A percentile compares a stretch with the other conserved stretches of the same genome.
phyloP scores from a whole-genome alignment of 35 echinoderm and acorn worm genomes.

The Chiridota heheva region DNA sequence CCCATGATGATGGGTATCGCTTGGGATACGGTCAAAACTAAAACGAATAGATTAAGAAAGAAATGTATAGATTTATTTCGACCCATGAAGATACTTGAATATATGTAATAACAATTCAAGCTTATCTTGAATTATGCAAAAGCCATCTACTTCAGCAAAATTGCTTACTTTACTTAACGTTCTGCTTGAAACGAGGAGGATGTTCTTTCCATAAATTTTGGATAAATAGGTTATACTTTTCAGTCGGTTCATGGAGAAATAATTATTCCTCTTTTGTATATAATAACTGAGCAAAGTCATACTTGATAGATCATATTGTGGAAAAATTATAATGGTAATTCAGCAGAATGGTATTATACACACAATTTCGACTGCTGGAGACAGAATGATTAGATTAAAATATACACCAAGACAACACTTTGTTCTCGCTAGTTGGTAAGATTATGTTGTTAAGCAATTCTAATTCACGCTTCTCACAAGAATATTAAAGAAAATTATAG shows the following conservation, averaged over 20 bases:
- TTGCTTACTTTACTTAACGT: neutral
- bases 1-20: slow-evolving; percentile 82
- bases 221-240: too few species aligned
- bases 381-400: neutral
- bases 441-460: neutral
- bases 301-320: too few species aligned
- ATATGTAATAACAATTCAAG: neutral
- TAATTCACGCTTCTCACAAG: neutral
- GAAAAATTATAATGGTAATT: too few species aligned
- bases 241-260: too few species aligned
- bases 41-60: neutral
- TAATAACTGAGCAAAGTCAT: too few species aligned
- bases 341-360: neutral
- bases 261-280: too few species aligned
- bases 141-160: neutral
- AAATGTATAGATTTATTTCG: neutral
- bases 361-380: neutral
- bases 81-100: neutral
- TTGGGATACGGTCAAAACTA: slow-evolving; percentile 61
- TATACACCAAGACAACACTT: neutral
- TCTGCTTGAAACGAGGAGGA: neutral
- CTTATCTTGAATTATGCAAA: too few species aligned
- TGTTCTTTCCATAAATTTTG: neutral
- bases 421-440: neutral
- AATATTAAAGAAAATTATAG: neutral